Evolutionary conservation across 2,797 vertebrate genomes (phyloP).

Genomic region (Botia kubotai): DNA sequence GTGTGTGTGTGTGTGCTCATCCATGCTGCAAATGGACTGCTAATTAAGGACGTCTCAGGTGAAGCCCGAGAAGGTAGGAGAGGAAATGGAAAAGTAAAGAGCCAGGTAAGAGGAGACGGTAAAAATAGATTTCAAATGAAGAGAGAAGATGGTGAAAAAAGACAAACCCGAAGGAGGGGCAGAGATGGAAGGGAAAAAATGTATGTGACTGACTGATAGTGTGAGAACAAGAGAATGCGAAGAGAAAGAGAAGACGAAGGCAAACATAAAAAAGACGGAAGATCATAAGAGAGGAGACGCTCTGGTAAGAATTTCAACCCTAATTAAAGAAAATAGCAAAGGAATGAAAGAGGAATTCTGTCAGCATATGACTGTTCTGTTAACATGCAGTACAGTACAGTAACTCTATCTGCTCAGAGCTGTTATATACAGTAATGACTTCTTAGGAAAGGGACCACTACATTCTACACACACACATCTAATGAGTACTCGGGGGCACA

Average conservation of each 20-base stretch:
- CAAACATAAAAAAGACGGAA: conserved; percentile 48
- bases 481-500: conserved; percentile 41
- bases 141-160: conserved; percentile 30
- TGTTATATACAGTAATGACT: conserved; percentile 47
- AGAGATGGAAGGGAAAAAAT: conserved; percentile 21
- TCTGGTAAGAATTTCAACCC: conserved; percentile 65
- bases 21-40: conserved; percentile 50
- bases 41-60: conserved; percentile 43
- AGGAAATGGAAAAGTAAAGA: conserved; percentile 34
- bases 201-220: conserved; percentile 44
- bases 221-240: conserved; percentile 40
- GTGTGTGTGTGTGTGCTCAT: conserved; percentile 32
- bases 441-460: conserved; percentile 27
- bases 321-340: conserved; percentile 42
- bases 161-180: conserved; percentile 33
- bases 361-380: conserved; percentile 29
- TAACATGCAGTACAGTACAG: conserved; percentile 4
- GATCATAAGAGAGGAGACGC: conserved; percentile 45
- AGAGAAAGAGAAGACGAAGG: conserved; percentile 53
- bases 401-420: conserved; percentile 46
- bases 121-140: conserved; percentile 64
- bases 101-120: conserved; percentile 54
- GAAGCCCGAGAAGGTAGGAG: conserved; percentile 35
- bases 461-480: conserved; percentile 25
- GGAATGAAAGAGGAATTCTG: conserved; percentile 32